Conservation (phyloP, 2,797 vertebrate species). For the Myoxocephalus aenaeus region DNA sequence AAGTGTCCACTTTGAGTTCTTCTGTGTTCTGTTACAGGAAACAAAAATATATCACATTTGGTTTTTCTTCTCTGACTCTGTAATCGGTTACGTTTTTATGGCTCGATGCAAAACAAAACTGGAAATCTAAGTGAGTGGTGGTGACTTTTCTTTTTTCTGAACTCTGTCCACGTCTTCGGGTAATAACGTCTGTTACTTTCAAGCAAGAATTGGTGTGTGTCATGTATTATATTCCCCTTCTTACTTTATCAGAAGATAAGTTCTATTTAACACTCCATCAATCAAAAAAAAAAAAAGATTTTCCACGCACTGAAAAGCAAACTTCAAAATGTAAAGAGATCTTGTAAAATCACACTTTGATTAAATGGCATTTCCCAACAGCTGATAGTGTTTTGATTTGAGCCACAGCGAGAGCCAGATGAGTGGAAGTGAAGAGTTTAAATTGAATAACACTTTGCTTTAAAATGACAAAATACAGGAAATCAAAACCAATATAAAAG, state of each 20-base stretch:
- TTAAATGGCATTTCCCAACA: not conserved
- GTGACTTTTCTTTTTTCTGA: constrained; percentile 3
- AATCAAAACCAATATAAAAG: not conserved
- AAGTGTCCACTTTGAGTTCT: constrained; percentile 27
- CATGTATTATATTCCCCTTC: not conserved
- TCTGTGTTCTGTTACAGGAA: constrained; percentile 45
- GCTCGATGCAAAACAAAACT: constrained; percentile 48
- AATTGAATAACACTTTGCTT: not conserved
- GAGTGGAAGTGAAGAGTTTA: not conserved
- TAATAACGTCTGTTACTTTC: constrained; percentile 10
- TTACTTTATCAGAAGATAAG: not conserved
- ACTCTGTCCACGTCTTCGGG: not conserved
- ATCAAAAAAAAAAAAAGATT: too few species aligned
- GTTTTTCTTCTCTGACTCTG: constrained; percentile 34
- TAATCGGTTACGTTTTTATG: constrained; percentile 39
- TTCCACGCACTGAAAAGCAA: not conserved
- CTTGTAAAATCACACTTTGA: not conserved
- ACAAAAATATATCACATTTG: not conserved
- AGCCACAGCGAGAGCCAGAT: not conserved
- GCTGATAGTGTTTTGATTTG: not conserved
- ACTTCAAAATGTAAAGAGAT: not conserved
- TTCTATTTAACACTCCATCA: not conserved
- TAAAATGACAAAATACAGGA: not conserved
- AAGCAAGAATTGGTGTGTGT: not conserved
- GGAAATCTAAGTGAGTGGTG: constrained; percentile 24